phyloP scores from a whole-genome alignment of 2,888 invertebrate genomes.

The Macrosoma leucophasiata region DNA sequence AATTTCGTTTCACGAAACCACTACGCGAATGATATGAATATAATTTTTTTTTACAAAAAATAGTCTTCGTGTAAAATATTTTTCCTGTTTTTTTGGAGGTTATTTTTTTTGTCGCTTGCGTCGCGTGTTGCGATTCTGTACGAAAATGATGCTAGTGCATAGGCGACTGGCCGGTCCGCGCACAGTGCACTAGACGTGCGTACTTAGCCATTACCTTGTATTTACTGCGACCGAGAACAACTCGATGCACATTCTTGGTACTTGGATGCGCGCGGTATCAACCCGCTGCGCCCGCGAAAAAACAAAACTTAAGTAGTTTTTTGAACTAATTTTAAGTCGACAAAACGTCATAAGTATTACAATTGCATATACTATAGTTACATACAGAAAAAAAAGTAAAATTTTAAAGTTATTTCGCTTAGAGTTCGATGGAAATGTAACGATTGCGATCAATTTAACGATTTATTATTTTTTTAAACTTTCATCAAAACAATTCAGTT shows the following conservation, averaged over 20 bases:
- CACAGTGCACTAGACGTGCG: slow-evolving; percentile 75
- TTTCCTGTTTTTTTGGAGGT: slow-evolving; percentile 55
- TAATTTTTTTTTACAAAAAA: slow-evolving; percentile 57
- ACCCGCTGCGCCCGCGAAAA: slow-evolving; percentile 14
- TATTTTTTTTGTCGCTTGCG: slow-evolving; percentile 63
- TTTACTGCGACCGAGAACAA: slow-evolving; percentile 63
- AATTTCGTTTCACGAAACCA: slow-evolving; percentile 34
- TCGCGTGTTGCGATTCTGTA: slow-evolving; percentile 64
- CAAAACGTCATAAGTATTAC: no score
- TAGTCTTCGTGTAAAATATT: slow-evolving; percentile 57
- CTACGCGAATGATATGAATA: slow-evolving; percentile 65
- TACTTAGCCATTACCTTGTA: slow-evolving; percentile 76
- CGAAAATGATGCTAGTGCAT: slow-evolving; percentile 73
- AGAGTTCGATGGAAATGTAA: no score
- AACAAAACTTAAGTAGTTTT: no score
- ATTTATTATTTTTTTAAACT: no score
- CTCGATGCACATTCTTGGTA: slow-evolving; percentile 48
- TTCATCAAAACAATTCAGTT: no score
- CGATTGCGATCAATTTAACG: no score
- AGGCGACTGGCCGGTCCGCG: slow-evolving; percentile 74
- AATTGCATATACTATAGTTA: no score
- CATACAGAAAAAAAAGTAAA: no score
- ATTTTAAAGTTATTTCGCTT: no score
- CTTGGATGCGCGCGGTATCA: no score
- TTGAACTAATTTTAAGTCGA: no score